Base-by-base conservation (phyloP, 2,113 vertebrate species). In the Rhizomys pruinosus region DNA sequence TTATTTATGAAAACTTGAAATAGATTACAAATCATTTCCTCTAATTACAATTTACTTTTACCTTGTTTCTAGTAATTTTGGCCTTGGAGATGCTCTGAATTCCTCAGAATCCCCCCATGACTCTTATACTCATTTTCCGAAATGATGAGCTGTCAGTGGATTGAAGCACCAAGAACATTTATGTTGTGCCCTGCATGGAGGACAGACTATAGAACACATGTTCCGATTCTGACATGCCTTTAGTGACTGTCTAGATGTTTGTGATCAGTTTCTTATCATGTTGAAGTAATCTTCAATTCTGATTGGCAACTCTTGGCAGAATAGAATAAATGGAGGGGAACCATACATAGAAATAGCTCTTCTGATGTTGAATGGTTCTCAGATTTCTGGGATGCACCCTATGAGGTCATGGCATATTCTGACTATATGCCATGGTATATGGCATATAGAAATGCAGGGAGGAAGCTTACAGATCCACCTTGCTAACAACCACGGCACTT, bases 201-300 rank as follows among this genome's bases (percentile, higher is more conserved):
- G 63, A 71, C 29, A 39, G 73, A 15, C 5, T 5, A 3, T 29
- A 34, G 32, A 11, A 72, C 16, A 29, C 19, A 34, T 15, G 37
- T 71, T 76, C 47, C 22, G 44, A 69, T 13, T 87, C 37, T 20
- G 25, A 63, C 55, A 79, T 8, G 77, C 16, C 32, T 81, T 52
- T 25, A 9, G 23, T 34, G 34, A 90, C 29, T 52, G 79, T 29
- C 37, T 55, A 57, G 59, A 44, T 23, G 3, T 11, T 19, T 82
- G 55, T 71, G 37, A 76, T 77, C 66, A 84, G 47, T 77, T 89
- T 66, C 69, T 90, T 61, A 89, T 66, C 52, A 44, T 5, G 34
- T 8, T 66, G 37, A 91, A 92, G 73, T 80, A 5, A 17, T 44
- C 63, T 66, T 94, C 63, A 63, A 71, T 82, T 93, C 23, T 32